These are phyloP conservation scores for Colletes latitarsis DNA, from an alignment of 1,140 invertebrate genomes.

Conservation along the genomic window DNA sequence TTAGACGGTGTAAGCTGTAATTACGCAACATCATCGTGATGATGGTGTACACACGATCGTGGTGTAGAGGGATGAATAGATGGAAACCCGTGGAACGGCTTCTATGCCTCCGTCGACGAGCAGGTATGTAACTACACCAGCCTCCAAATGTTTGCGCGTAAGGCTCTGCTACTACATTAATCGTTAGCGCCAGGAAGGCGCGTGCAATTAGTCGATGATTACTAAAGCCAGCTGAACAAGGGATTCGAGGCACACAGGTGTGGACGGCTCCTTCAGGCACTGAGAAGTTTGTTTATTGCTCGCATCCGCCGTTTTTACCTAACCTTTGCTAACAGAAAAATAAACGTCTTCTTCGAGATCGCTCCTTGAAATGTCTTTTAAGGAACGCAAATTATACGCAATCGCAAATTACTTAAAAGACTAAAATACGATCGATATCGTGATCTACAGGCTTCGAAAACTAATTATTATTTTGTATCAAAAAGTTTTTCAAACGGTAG, in stretches of 20 bases:
- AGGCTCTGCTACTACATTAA: constrained; percentile 51
- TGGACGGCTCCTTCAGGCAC: neutral
- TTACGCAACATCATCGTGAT: constrained; percentile 57
- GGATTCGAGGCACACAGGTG: neutral
- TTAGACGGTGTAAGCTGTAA: constrained; percentile 59
- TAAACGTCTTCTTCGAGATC: too few species aligned
- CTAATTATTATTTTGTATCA: too few species aligned
- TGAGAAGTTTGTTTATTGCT: neutral
- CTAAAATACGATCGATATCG: too few species aligned
- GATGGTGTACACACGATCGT: constrained; percentile 37
- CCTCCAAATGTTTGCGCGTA: constrained; percentile 10
- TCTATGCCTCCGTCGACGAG: constrained; percentile 47
- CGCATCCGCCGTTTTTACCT: neutral
- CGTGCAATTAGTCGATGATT: constrained; percentile 50
- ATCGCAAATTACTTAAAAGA: too few species aligned
- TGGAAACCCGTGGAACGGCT: constrained; percentile 53
- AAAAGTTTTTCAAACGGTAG: neutral
- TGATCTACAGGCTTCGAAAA: too few species aligned
- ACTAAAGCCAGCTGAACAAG: neutral
- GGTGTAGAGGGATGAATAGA: constrained; percentile 52
- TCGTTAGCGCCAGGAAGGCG: constrained; percentile 54
- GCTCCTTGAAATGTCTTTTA: too few species aligned
- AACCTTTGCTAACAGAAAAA: neutral
- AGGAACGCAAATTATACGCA: too few species aligned
- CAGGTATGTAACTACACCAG: constrained; percentile 25